These are phyloP conservation scores for Pipra filicauda DNA, from an alignment of 2,113 vertebrate genomes.

Conservation along the genomic window DNA sequence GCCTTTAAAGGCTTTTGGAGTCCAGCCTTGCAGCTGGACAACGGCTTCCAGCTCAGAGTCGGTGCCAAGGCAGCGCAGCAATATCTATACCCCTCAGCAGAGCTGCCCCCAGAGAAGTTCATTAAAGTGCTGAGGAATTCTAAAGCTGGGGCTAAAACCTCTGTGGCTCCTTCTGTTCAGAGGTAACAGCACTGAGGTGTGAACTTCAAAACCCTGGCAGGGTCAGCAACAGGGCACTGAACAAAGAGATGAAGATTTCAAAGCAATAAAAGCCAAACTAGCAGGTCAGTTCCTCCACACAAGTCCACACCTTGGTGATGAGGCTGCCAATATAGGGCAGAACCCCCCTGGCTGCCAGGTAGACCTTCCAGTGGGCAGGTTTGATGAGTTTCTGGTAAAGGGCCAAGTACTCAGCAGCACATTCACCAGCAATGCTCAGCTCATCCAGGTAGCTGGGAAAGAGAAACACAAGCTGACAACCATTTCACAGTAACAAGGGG, in stretches of 20 bases:
- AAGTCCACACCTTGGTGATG: constrained; percentile 89
- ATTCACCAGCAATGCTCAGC: constrained; percentile 92
- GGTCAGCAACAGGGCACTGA: not conserved
- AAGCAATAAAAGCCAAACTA: not conserved
- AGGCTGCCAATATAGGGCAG: constrained; percentile 95
- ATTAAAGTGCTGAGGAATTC: not conserved
- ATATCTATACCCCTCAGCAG: not conserved
- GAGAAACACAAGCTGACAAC: not conserved
- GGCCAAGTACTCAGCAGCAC: constrained; percentile 92
- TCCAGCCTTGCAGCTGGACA: not conserved
- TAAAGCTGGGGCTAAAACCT: not conserved
- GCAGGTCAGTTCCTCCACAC: not conserved
- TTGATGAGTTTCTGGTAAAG: constrained; percentile 98
- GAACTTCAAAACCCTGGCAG: not conserved
- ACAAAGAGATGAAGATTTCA: not conserved
- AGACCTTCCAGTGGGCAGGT: constrained; percentile 96
- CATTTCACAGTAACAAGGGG: not conserved
- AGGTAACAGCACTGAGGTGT: not conserved
- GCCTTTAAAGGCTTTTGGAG: not conserved
- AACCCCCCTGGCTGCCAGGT: constrained; percentile 93
- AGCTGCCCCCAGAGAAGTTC: not conserved
- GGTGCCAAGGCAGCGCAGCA: not conserved
- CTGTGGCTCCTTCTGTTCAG: not conserved
- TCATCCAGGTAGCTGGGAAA: constrained; percentile 91
- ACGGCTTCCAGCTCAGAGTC: not conserved